These are phyloP conservation scores for Apotomis turbidana DNA, from an alignment of 2,888 invertebrate genomes.

Conservation along the genomic window DNA sequence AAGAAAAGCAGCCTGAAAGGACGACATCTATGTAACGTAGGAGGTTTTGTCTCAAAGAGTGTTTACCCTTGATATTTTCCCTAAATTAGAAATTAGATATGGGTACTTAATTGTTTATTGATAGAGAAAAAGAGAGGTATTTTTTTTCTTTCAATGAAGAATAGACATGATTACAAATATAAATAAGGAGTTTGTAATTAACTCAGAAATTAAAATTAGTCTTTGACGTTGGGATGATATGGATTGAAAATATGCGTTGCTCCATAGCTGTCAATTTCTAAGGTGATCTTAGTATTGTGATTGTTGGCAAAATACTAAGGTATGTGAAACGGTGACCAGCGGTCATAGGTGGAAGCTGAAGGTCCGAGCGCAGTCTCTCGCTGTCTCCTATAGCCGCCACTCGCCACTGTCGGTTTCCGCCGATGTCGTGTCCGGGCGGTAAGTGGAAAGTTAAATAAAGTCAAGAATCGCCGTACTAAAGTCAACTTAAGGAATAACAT, in stretches of 20 bases:
- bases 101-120: slow-evolving; percentile 22
- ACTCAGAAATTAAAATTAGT: neutral
- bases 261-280: neutral
- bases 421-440: too few relatives aligned
- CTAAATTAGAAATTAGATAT: slow-evolving; percentile 24
- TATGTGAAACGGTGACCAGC: too few relatives aligned
- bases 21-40: slow-evolving; percentile 66
- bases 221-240: slow-evolving; percentile 1
- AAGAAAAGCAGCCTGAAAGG: slow-evolving; percentile 71
- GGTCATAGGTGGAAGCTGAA: too few relatives aligned
- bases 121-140: neutral
- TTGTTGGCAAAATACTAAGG: too few relatives aligned
- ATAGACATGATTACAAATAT: slow-evolving; percentile 8
- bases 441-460: too few relatives aligned
- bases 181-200: slow-evolving; percentile 24
- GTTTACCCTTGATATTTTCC: slow-evolving; percentile 34
- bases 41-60: slow-evolving; percentile 16
- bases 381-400: too few relatives aligned
- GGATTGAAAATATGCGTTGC: neutral
- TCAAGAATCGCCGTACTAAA: too few relatives aligned
- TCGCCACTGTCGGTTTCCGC: too few relatives aligned
- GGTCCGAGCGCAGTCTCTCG: too few relatives aligned
- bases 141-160: slow-evolving; percentile 17
- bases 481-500: neutral
- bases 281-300: neutral